A percentile compares a stretch with the other conserved stretches of the same genome.
Conservation (phyloP, 2,797 vertebrate species). For the Columba guinea region DNA sequence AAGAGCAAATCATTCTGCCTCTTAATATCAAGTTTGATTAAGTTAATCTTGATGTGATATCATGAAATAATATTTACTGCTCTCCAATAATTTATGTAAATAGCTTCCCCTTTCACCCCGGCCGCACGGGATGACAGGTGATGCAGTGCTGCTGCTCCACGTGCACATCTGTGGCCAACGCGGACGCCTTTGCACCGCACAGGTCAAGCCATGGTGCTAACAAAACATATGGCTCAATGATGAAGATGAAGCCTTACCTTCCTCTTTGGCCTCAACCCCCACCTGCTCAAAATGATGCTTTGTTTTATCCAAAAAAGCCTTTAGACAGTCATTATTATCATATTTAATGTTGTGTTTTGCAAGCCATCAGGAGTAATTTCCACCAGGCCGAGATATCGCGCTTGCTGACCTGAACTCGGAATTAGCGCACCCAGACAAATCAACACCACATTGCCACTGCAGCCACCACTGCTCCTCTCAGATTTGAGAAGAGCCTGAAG, state of each 20-base stretch:
- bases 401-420: background rate
- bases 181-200: fast-evolving
- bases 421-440: background rate
- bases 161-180: background rate
- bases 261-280: background rate
- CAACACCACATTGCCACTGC: background rate
- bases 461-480: background rate
- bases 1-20: conserved; percentile 66
- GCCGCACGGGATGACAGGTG: conserved; percentile 30
- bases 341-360: background rate
- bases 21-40: conserved; percentile 72
- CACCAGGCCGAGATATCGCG: background rate
- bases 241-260: background rate
- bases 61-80: conserved; percentile 74
- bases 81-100: conserved; percentile 74
- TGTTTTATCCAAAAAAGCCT: fast-evolving
- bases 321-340: background rate
- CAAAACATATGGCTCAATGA: background rate
- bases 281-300: background rate
- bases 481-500: background rate
- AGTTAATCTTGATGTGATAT: conserved; percentile 66
- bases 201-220: background rate
- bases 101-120: conserved; percentile 64
- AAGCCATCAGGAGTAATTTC: fast-evolving
- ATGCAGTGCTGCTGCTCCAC: conserved; percentile 34